These are phyloP conservation scores for Sturnus vulgaris DNA, from an alignment of 2,113 vertebrate species.

Conservation along the genomic window DNA sequence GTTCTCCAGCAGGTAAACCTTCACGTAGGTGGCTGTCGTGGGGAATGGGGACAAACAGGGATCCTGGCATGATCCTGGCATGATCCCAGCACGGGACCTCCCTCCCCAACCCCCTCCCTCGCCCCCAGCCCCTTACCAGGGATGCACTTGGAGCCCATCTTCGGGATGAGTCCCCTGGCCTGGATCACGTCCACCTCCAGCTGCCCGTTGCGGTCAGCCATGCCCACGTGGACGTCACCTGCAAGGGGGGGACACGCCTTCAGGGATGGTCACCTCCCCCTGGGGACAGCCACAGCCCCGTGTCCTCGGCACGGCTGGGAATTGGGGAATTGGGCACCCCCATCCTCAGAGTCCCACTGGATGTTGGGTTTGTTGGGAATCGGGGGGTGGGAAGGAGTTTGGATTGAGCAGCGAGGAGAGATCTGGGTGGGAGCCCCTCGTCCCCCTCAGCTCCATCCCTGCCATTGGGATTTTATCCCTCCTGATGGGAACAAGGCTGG, in stretches of 20 bases:
- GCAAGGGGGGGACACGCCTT: not conserved
- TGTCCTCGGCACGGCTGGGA: accelerated
- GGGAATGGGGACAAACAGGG: not conserved
- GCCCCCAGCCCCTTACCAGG: slow-evolving; percentile 75
- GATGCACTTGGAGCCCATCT: slow-evolving; percentile 90
- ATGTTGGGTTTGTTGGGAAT: accelerated
- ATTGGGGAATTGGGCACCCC: not conserved
- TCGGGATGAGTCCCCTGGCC: slow-evolving; percentile 88
- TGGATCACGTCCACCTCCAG: slow-evolving; percentile 96
- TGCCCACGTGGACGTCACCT: slow-evolving; percentile 90
- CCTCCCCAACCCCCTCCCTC: not conserved
- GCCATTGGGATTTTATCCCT: not conserved
- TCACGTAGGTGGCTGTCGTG: slow-evolving; percentile 87
- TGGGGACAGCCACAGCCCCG: not conserved
- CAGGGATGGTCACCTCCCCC: not conserved
- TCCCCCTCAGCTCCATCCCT: not conserved
- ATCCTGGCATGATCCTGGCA: accelerated
- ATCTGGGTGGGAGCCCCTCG: accelerated
- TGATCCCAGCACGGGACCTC: not conserved
- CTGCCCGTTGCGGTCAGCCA: slow-evolving; percentile 91
- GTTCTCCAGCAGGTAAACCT: slow-evolving; percentile 93
- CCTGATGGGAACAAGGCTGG: not conserved
- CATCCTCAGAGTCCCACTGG: not conserved
- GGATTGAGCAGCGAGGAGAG: not conserved
- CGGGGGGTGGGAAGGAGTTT: not conserved